A percentile compares a stretch with the other conserved stretches of the same genome.
Conservation (phyloP, 2,797 vertebrate genomes). For the Gobio occitaniae region DNA sequence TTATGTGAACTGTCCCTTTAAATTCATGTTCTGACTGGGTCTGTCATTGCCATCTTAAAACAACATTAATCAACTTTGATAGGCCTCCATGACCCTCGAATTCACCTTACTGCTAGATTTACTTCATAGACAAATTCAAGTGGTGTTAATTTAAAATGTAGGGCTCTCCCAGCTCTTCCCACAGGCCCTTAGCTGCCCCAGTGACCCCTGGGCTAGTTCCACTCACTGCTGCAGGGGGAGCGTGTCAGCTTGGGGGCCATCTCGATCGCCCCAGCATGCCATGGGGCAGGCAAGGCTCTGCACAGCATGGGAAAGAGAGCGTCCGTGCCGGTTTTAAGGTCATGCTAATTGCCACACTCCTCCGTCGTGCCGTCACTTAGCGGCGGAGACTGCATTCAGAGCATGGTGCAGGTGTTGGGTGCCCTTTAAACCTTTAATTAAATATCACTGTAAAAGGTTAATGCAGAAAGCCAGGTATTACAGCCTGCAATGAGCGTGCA, state of each 20-base stretch:
- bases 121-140: constrained; percentile 56
- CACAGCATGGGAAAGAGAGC: constrained; percentile 73
- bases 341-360: constrained; percentile 81
- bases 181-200: constrained; percentile 56
- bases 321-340: constrained; percentile 78
- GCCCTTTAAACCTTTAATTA: constrained; percentile 82
- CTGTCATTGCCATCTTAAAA: not conserved
- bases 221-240: constrained; percentile 52
- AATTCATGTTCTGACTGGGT: not conserved
- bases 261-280: constrained; percentile 59
- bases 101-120: constrained; percentile 17
- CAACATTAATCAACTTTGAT: constrained; percentile 25
- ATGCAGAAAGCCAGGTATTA: constrained; percentile 73
- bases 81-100: not conserved
- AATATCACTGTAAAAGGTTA: constrained; percentile 84
- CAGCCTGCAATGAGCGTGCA: constrained; percentile 66
- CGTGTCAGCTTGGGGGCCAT: constrained; percentile 50
- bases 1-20: not conserved
- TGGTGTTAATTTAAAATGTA: constrained; percentile 68
- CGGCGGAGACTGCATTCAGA: constrained; percentile 59
- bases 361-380: constrained; percentile 71
- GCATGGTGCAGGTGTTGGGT: constrained; percentile 73
- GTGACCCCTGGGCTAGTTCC: constrained; percentile 71
- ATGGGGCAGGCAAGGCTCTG: constrained; percentile 57
- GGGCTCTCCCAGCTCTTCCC: constrained; percentile 51